phyloP scores from a whole-genome alignment of 1,140 invertebrate species.

The Dreissena polymorpha region DNA sequence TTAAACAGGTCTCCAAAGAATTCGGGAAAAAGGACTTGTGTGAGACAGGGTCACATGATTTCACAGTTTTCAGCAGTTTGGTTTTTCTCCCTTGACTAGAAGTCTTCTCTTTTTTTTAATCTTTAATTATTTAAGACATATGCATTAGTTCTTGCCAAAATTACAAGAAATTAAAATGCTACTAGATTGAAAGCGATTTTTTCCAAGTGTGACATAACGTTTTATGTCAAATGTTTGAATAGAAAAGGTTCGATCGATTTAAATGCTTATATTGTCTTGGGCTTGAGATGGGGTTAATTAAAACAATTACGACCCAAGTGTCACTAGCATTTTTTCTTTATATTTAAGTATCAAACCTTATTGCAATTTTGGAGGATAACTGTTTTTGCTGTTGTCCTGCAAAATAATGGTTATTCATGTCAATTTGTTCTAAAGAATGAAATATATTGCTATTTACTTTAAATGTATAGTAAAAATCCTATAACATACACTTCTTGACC shows the following conservation, averaged over 20 bases:
- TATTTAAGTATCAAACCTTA: too few relatives aligned
- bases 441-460: too few relatives aligned
- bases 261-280: too few relatives aligned
- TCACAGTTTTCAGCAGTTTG: background rate
- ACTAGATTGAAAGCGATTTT: background rate
- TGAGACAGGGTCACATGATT: background rate
- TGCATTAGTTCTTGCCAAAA: background rate
- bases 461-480: too few relatives aligned
- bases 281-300: too few relatives aligned
- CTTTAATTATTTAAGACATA: slow-evolving; percentile 4
- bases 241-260: background rate
- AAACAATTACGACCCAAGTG: too few relatives aligned
- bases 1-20: background rate
- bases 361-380: too few relatives aligned
- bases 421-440: too few relatives aligned
- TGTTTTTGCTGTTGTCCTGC: too few relatives aligned
- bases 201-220: background rate
- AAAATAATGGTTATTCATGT: too few relatives aligned
- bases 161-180: background rate
- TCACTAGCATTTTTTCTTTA: too few relatives aligned
- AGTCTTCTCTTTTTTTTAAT: background rate
- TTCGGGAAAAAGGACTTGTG: background rate
- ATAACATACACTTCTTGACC: too few relatives aligned
- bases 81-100: background rate
- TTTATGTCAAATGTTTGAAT: background rate